These are phyloP conservation scores for Puffinus mauretanicus DNA, from an alignment of 2,113 vertebrate genomes.

Conservation along the genomic window DNA sequence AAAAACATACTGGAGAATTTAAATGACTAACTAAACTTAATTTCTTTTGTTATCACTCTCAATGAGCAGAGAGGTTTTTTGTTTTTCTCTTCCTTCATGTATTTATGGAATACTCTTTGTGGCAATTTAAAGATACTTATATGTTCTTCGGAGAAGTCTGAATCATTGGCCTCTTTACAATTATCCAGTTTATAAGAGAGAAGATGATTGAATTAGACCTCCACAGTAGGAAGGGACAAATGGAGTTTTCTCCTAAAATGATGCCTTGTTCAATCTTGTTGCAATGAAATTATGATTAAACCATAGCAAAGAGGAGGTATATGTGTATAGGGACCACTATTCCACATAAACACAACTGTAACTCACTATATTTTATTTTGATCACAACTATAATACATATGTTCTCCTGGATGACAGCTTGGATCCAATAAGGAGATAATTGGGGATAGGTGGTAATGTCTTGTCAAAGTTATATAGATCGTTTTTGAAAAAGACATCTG, in stretches of 20 bases:
- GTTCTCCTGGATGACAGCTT: neutral
- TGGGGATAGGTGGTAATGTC: constrained; percentile 25
- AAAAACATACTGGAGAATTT: neutral
- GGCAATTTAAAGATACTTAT: neutral
- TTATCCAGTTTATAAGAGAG: neutral
- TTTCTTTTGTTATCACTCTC: constrained; percentile 27
- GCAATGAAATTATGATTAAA: neutral
- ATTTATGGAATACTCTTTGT: neutral
- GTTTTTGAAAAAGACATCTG: constrained; percentile 37
- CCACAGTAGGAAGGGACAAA: neutral
- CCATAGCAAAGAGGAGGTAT: neutral
- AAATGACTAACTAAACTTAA: neutral
- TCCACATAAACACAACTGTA: neutral
- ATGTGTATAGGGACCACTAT: neutral
- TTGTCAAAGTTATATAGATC: constrained; percentile 30
- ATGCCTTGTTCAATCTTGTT: neutral
- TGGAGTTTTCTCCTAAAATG: neutral
- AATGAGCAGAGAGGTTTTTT: neutral
- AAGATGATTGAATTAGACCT: neutral
- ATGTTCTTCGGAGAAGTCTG: neutral
- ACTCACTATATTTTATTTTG: neutral
- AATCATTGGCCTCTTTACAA: neutral
- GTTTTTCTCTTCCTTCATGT: neutral
- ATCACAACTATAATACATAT: neutral
- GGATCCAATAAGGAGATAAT: constrained; percentile 18